These are phyloP conservation scores for Malthinus flaveolus DNA, from an alignment of 2,888 invertebrate genomes.

Conservation along the genomic window DNA sequence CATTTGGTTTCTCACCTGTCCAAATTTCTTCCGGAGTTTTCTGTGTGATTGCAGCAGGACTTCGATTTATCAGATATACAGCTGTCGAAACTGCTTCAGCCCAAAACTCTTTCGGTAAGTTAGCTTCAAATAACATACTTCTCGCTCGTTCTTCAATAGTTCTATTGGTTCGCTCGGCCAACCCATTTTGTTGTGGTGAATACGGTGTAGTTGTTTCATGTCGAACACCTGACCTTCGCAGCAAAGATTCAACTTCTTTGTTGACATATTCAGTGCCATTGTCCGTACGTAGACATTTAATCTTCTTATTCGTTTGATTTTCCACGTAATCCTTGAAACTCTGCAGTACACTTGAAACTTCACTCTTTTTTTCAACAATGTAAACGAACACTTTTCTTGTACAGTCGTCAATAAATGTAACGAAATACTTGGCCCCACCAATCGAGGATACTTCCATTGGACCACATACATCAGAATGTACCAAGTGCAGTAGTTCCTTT, in stretches of 20 bases:
- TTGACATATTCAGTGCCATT: slow-evolving; percentile 23
- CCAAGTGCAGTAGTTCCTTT: slow-evolving; percentile 29
- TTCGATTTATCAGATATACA: slow-evolving; percentile 15
- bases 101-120: slow-evolving; percentile 20
- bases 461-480: slow-evolving; percentile 46
- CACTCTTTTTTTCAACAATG: slow-evolving; percentile 43
- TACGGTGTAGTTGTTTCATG: slow-evolving; percentile 32
- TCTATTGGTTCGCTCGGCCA: slow-evolving; percentile 28
- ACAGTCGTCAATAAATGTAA: slow-evolving; percentile 46
- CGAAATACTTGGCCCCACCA: slow-evolving; percentile 43
- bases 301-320: slow-evolving; percentile 19
- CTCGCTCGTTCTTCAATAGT: slow-evolving; percentile 29
- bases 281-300: slow-evolving; percentile 25
- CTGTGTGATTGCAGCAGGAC: slow-evolving; percentile 9
- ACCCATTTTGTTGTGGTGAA: slow-evolving; percentile 33
- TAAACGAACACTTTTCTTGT: slow-evolving; percentile 32
- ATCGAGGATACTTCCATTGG: slow-evolving; percentile 42
- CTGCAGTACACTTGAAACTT: slow-evolving; percentile 32
- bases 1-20: slow-evolving; percentile 40
- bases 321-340: slow-evolving; percentile 17
- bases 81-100: slow-evolving; percentile 27
- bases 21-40: slow-evolving; percentile 46
- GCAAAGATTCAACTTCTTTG: slow-evolving; percentile 9
- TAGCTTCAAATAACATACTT: slow-evolving; percentile 24
- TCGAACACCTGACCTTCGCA: slow-evolving; percentile 25